Evolutionary conservation across 2,888 invertebrate genomes (phyloP), one percentile per base, ranked within the genome.

Genomic region (Tetramorium bicarinatum): DNA sequence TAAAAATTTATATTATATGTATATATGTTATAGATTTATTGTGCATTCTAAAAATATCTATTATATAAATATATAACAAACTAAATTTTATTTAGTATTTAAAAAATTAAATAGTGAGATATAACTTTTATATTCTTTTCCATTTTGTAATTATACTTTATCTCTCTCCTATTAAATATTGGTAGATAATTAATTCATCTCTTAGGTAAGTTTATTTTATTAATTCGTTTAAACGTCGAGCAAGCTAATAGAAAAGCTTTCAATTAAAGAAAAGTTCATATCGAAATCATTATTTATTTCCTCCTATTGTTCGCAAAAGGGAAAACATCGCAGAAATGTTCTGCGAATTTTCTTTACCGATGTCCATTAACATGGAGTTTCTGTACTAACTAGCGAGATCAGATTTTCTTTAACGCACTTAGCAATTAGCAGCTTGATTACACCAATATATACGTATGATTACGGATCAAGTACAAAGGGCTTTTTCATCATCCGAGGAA

Each of bases 321-420:
- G 47, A 74, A 54, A 88, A 86, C 59, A 49, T 29, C 61, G 83
- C 75, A 66, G 72, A 66, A 64, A 52, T 79, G 44, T 75, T 85
- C 83, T 80, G 67, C 54, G 82, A 89, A 85, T 85, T 88, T 88
- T 87, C 84, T 82, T 82, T 89, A 83, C 87, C 76, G 88, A 85
- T 87, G 88, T 87, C 66, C 83, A 76, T 87, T 88, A 67, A 52
- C 38, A 34, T 15, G n/a, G 21, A 75, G 41, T 54, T 71, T 34
- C 38, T 41, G 9, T 21, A 13, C 44, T 76, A 34, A 4, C 52
- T 44, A 44, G 8, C 62, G 11, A 13, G 62, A 34, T 76, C 29
- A 49, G 38, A 29, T 52, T 62, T 61, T 61, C 29, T 52, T 52
- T 41, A 15, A 54, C 18, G 18, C 7, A 54, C 49, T 49, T 7